These are phyloP conservation scores for Sternotherus odoratus DNA, from an alignment of 2,797 vertebrate species.

Conservation along the genomic window DNA sequence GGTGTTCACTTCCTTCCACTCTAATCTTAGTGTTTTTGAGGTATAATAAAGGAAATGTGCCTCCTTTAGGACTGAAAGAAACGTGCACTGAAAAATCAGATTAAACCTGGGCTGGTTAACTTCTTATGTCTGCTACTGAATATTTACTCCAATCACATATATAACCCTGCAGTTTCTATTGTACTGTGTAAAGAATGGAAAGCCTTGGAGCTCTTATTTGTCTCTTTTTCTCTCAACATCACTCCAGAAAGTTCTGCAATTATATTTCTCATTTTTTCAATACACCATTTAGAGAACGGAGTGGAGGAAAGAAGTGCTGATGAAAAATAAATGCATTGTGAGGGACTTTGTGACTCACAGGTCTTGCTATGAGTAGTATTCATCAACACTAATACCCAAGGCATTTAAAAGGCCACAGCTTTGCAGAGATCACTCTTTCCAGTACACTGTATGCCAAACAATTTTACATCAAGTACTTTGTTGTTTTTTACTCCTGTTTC, in stretches of 20 bases:
- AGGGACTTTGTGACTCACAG: constrained; percentile 22
- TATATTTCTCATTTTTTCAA: constrained; percentile 31
- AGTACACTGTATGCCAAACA: neutral
- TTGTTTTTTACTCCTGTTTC: constrained; percentile 38
- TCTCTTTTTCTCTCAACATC: constrained; percentile 43
- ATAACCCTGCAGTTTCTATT: neutral
- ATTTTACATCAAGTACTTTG: constrained; percentile 48
- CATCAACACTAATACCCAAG: neutral
- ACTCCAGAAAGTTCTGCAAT: constrained; percentile 23
- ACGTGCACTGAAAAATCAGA: neutral
- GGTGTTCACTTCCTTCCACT: neutral
- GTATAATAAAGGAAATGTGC: neutral
- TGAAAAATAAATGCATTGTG: constrained; percentile 14
- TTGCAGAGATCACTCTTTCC: neutral
- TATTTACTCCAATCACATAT: neutral
- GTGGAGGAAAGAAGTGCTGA: neutral
- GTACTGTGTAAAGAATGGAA: constrained; percentile 20
- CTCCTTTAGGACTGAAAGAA: neutral
- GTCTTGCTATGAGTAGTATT: neutral
- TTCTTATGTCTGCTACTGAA: neutral
- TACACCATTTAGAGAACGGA: neutral
- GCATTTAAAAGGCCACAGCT: neutral
- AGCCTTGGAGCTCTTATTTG: neutral
- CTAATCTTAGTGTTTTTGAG: neutral
- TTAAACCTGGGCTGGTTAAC: neutral